Percentiles rank a stretch among this genome's conserved stretches.
phyloP scores from a whole-genome alignment of 2,113 vertebrate genomes.

The Ivindomyrus marchei region DNA sequence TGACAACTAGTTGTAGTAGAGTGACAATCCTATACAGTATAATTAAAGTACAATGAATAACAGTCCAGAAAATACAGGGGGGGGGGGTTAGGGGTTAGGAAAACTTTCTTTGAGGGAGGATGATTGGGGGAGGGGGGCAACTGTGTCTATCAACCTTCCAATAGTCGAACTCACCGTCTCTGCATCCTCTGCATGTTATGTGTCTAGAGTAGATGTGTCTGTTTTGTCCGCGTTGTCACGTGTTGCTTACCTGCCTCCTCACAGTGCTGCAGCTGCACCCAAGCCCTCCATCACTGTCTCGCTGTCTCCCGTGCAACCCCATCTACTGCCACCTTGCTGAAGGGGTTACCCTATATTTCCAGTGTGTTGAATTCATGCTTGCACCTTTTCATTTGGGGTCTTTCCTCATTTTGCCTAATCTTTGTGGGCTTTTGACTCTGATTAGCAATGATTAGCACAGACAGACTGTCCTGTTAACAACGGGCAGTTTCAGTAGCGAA shows the following conservation, averaged over 20 bases:
- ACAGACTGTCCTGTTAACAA: background rate
- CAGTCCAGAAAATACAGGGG: background rate
- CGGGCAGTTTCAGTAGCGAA: background rate
- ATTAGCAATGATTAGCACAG: background rate
- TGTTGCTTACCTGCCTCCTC: background rate
- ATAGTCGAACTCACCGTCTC: background rate
- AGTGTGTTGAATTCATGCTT: background rate
- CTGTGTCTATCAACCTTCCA: background rate
- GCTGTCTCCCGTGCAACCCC: background rate
- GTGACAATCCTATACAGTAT: background rate
- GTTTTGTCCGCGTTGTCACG: background rate
- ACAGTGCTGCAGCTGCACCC: background rate
- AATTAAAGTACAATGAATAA: background rate
- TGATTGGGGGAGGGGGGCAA: background rate
- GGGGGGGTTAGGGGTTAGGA: background rate
- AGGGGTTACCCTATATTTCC: background rate
- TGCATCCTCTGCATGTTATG: background rate
- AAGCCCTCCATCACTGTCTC: background rate
- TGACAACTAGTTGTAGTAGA: background rate
- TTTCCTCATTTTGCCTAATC: background rate
- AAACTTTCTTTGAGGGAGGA: background rate
- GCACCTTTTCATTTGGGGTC: background rate
- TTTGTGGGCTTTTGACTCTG: slow-evolving; percentile 5
- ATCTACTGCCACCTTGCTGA: background rate
- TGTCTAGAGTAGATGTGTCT: background rate